Percentiles rank a stretch among this genome's conserved stretches.
phyloP scores from a whole-genome alignment of 1,140 invertebrate species.

The Psilanteris sp. region DNA sequence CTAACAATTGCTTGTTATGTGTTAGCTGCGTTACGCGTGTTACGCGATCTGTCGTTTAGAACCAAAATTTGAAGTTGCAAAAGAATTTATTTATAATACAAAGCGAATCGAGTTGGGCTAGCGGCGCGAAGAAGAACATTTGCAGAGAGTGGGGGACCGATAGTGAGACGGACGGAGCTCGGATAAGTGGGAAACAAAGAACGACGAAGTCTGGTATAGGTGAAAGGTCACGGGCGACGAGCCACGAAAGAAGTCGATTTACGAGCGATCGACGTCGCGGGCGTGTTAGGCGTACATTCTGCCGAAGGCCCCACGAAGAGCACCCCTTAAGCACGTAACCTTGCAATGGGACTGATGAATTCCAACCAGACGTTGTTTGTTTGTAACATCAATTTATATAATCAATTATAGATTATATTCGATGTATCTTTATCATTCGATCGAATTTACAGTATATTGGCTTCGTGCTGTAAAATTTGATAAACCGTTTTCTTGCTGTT shows the following conservation, averaged over 20 bases:
- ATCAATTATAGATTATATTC: slow-evolving; percentile 46
- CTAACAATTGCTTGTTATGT: no score
- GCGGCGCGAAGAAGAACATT: slow-evolving; percentile 34
- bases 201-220: slow-evolving; percentile 49
- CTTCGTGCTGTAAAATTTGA: slow-evolving; percentile 38
- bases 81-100: slow-evolving; percentile 59
- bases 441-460: slow-evolving; percentile 69
- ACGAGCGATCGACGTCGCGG: slow-evolving; percentile 61
- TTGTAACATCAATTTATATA: slow-evolving; percentile 62
- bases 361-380: slow-evolving; percentile 65
- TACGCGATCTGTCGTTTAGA: no score
- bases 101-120: slow-evolving; percentile 53
- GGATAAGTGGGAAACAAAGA: slow-evolving; percentile 34
- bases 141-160: slow-evolving; percentile 7
- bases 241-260: slow-evolving; percentile 61
- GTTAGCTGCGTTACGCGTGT: no score
- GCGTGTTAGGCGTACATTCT: slow-evolving; percentile 55
- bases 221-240: slow-evolving; percentile 63
- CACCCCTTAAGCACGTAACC: slow-evolving; percentile 63
- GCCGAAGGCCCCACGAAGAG: slow-evolving; percentile 43
- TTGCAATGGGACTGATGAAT: slow-evolving; percentile 52
- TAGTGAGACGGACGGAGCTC: background rate
- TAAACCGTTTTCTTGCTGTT: slow-evolving; percentile 19
- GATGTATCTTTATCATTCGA: slow-evolving; percentile 67
- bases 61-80: slow-evolving; percentile 46